Conservation (phyloP, 2,113 vertebrate species). For the Perca schrenkii region DNA sequence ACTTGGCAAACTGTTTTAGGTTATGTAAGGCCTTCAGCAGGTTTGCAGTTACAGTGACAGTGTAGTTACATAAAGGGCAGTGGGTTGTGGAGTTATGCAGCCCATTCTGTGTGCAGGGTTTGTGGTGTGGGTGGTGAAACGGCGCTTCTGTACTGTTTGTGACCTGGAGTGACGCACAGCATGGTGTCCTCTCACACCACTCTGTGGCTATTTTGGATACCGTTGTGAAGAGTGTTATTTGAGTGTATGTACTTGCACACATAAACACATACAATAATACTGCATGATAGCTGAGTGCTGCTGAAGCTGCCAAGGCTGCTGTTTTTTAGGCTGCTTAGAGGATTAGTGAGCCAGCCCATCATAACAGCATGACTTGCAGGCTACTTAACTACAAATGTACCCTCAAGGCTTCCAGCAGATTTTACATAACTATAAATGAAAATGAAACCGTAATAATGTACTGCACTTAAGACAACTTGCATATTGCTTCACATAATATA, state of each 20-base stretch:
- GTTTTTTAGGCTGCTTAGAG: constrained; percentile 58
- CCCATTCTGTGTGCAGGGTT: constrained; percentile 12
- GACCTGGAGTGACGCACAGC: constrained; percentile 52
- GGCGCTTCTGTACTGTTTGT: constrained; percentile 36
- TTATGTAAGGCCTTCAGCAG: constrained; percentile 42
- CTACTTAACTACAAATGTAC: constrained; percentile 22
- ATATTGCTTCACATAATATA: not conserved
- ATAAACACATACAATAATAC: not conserved
- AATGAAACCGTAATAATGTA: not conserved
- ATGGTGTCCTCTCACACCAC: constrained; percentile 54
- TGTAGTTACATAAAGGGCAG: constrained; percentile 62
- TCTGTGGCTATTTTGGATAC: constrained; percentile 56
- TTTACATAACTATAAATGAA: too few relatives aligned
- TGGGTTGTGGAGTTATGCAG: constrained; percentile 53
- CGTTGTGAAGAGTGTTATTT: constrained; percentile 50
- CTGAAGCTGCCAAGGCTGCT: constrained; percentile 48
- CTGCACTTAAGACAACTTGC: not conserved
- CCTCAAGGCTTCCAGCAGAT: not conserved
- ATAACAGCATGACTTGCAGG: constrained; percentile 16
- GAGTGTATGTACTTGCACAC: not conserved
- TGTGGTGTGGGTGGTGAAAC: constrained; percentile 34
- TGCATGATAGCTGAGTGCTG: constrained; percentile 40
- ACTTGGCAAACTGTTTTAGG: not conserved
- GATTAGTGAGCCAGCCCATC: constrained; percentile 53
- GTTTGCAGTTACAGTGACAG: constrained; percentile 3